phyloP scores from a whole-genome alignment of 1,140 invertebrate species.

The Nomia melanderi region DNA sequence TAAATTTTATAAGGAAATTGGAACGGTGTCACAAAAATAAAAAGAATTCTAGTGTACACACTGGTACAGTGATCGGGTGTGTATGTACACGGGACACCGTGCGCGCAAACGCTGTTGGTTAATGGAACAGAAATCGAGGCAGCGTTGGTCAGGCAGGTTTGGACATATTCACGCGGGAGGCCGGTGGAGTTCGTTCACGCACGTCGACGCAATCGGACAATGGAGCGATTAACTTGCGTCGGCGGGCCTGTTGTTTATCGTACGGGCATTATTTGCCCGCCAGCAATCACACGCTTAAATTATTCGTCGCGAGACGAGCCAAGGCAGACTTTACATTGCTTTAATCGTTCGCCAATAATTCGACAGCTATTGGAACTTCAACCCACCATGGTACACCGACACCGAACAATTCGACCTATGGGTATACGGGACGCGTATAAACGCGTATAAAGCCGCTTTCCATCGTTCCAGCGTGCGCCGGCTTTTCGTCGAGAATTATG shows the following conservation, averaged over 20 bases:
- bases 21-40: too few relatives aligned
- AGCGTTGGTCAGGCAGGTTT: slow-evolving; percentile 13
- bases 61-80: too few relatives aligned
- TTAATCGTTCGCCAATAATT: slow-evolving; percentile 71
- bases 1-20: too few relatives aligned
- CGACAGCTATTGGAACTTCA: slow-evolving; percentile 56
- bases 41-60: too few relatives aligned
- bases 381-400: slow-evolving; percentile 29
- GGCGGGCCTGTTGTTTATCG: slow-evolving; percentile 71
- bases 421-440: slow-evolving; percentile 14
- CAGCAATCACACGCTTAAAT: slow-evolving; percentile 74
- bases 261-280: slow-evolving; percentile 69
- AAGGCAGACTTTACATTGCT: slow-evolving; percentile 70
- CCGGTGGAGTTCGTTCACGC: slow-evolving; percentile 65
- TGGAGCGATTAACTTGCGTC: slow-evolving; percentile 75
- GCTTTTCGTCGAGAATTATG: slow-evolving; percentile 37
- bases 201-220: slow-evolving; percentile 70
- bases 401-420: slow-evolving; percentile 31
- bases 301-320: slow-evolving; percentile 65
- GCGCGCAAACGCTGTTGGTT: slow-evolving; percentile 6
- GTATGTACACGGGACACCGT: slow-evolving; percentile 16
- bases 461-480: not conserved
- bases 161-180: slow-evolving; percentile 2
- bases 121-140: slow-evolving; percentile 40
- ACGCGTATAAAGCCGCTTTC: slow-evolving; percentile 23